These are phyloP conservation scores for Hypotaenidia okinawae DNA, from an alignment of 2,797 vertebrate genomes.

Conservation along the genomic window DNA sequence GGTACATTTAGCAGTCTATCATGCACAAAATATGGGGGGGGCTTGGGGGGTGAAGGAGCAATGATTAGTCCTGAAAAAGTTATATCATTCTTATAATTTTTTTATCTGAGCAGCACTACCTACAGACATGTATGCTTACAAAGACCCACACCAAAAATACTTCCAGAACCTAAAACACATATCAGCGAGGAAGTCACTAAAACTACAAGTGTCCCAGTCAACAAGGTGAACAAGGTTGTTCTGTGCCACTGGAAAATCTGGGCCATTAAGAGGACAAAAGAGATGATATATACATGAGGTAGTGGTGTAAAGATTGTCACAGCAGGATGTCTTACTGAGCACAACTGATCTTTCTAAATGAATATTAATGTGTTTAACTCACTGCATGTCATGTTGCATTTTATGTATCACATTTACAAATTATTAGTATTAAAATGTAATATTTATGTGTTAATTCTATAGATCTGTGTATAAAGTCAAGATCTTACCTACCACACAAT, in stretches of 20 bases:
- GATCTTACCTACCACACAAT: background rate
- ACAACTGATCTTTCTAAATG: background rate
- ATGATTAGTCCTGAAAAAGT: background rate
- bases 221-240: background rate
- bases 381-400: background rate
- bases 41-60: too few species aligned
- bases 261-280: background rate
- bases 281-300: background rate
- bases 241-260: background rate
- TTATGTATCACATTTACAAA: background rate
- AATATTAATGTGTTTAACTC: background rate
- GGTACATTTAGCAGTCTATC: background rate
- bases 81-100: background rate
- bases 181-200: background rate
- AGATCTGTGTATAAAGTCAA: background rate
- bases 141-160: background rate
- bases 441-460: background rate
- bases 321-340: background rate
- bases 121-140: background rate
- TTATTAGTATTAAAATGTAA: background rate
- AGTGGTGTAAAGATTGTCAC: background rate
- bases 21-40: background rate
- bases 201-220: background rate
- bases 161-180: background rate
- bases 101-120: background rate